These are phyloP conservation scores for Pempheris klunzingeri DNA, from an alignment of 2,797 vertebrate species.

Conservation along the genomic window DNA sequence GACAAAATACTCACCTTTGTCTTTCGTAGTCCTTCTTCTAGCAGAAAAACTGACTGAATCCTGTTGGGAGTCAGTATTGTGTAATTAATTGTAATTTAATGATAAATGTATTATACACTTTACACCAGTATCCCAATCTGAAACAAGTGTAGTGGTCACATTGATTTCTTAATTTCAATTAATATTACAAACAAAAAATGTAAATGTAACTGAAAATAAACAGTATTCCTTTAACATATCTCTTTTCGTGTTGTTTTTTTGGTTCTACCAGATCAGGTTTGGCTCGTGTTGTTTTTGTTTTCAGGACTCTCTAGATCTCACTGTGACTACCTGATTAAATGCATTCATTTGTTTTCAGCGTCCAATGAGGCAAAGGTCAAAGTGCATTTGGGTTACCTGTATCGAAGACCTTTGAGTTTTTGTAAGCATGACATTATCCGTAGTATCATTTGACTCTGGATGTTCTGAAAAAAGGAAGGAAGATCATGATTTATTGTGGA, in stretches of 20 bases:
- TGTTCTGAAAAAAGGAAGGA: constrained; percentile 24
- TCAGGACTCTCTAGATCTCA: neutral
- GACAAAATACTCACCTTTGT: constrained; percentile 63
- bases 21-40: constrained; percentile 16
- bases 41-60: neutral
- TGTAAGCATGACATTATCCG: constrained; percentile 12
- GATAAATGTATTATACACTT: neutral
- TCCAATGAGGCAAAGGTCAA: constrained; percentile 1
- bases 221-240: neutral
- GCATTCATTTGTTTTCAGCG: neutral
- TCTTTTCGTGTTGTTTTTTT: neutral
- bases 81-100: neutral
- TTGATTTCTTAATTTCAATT: neutral
- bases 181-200: neutral
- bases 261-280: neutral
- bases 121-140: neutral
- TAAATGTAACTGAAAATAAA: neutral
- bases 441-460: neutral
- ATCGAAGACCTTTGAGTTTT: neutral
- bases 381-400: constrained; percentile 44
- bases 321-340: neutral
- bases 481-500: neutral
- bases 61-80: constrained; percentile 21
- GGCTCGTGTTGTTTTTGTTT: neutral
- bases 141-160: neutral